Conservation (phyloP, 2,113 vertebrate genomes). For the Cricetomys ansorgei region DNA sequence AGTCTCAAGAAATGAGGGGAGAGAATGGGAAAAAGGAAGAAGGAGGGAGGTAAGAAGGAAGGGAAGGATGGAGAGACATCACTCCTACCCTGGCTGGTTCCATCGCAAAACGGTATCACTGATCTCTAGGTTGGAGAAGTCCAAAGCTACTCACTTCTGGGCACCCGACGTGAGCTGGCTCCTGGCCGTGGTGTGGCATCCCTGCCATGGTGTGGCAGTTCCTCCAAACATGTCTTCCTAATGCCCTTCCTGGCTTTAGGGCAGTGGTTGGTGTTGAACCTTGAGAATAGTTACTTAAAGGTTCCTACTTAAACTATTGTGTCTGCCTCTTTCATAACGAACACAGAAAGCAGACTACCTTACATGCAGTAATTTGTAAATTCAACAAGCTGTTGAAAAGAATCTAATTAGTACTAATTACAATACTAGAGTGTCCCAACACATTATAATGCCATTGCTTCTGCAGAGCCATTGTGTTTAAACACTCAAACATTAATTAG, state of each 20-base stretch:
- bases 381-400: slow-evolving; percentile 73
- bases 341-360: slow-evolving; percentile 16
- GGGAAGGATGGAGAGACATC: not conserved
- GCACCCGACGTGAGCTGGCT: too few species aligned
- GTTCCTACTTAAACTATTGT: slow-evolving; percentile 44
- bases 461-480: slow-evolving; percentile 66
- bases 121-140: not conserved
- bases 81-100: not conserved
- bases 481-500: slow-evolving; percentile 76
- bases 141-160: not conserved
- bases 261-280: not conserved
- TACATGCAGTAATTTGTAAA: slow-evolving; percentile 63
- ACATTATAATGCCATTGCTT: slow-evolving; percentile 72
- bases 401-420: slow-evolving; percentile 78
- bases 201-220: not conserved
- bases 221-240: not conserved
- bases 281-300: not conserved
- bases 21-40: not conserved
- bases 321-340: slow-evolving; percentile 61
- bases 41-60: not conserved
- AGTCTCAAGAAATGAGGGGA: too few species aligned
- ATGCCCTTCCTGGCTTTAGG: not conserved
- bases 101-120: not conserved
- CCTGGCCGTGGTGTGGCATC: too few species aligned
- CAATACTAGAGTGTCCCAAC: slow-evolving; percentile 69